These are phyloP conservation scores for Myripristis murdjan DNA, from an alignment of 2,797 vertebrate genomes.

Conservation along the genomic window DNA sequence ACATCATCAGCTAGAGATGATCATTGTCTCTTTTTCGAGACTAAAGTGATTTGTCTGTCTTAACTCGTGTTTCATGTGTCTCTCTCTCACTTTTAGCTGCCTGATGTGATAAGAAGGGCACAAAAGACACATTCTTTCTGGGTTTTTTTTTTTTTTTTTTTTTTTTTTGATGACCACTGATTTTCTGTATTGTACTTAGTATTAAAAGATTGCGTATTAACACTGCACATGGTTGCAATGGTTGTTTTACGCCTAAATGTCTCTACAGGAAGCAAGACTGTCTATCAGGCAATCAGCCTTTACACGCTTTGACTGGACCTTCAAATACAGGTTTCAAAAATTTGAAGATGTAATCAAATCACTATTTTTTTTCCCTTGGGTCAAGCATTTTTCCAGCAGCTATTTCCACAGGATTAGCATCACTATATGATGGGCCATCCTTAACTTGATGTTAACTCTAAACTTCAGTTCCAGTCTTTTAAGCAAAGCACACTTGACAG, in stretches of 20 bases:
- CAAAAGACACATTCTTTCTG: conserved; percentile 64
- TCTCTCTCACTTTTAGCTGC: conserved; percentile 51
- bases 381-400: background rate
- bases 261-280: background rate
- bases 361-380: background rate
- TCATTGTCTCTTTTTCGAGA: conserved; percentile 65
- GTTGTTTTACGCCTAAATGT: conserved; percentile 14
- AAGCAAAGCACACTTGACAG: conserved; percentile 23
- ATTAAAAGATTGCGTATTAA: conserved; percentile 82
- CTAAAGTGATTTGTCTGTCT: conserved; percentile 71
- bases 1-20: conserved; percentile 63
- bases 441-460: background rate
- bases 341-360: background rate
- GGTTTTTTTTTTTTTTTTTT: conserved; percentile 43
- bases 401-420: background rate
- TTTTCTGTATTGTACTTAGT: conserved; percentile 82
- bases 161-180: conserved; percentile 50
- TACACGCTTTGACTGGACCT: background rate
- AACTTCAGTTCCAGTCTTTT: conserved; percentile 10
- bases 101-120: conserved; percentile 54
- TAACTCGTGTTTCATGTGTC: conserved; percentile 57
- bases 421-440: background rate
- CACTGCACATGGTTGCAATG: conserved; percentile 38
- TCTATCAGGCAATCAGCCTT: background rate
- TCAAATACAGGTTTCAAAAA: background rate